A percentile compares a stretch with the other conserved stretches of the same genome.
These are phyloP conservation scores for Sylvilagus bachmani DNA, from an alignment of 2,113 vertebrate genomes.

Conservation along the genomic window DNA sequence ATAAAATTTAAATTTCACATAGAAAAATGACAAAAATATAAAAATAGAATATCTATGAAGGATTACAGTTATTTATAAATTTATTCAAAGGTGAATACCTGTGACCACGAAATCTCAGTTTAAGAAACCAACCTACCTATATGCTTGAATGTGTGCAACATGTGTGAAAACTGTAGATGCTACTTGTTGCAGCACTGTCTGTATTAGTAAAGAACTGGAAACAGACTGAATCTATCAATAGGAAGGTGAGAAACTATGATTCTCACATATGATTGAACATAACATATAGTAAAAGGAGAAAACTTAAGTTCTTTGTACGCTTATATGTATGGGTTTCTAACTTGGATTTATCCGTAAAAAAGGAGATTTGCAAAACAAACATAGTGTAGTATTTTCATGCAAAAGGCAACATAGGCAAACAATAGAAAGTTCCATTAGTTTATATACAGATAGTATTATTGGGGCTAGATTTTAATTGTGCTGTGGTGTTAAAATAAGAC, in stretches of 20 bases:
- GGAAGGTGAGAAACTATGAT: background rate
- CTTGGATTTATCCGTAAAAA: background rate
- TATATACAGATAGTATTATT: background rate
- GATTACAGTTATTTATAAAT: background rate
- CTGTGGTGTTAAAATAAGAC: background rate
- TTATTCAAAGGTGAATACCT: background rate
- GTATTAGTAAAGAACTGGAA: background rate
- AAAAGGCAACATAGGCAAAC: background rate
- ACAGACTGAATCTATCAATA: background rate
- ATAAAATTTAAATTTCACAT: slow-evolving; percentile 1
- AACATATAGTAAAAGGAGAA: background rate
- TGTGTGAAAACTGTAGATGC: background rate
- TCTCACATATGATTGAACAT: background rate
- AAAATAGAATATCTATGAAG: background rate
- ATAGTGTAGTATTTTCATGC: background rate
- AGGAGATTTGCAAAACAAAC: background rate
- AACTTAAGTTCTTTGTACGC: background rate
- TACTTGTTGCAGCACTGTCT: background rate
- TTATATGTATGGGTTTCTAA: background rate
- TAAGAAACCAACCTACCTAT: background rate
- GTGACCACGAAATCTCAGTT: background rate
- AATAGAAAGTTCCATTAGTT: background rate
- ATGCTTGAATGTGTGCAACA: background rate
- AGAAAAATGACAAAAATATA: background rate
- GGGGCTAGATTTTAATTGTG: background rate